Percentiles rank a stretch among this genome's conserved stretches.
These are phyloP conservation scores for Axea sp. DNA, from an alignment of 2,888 invertebrate species.

Conservation along the genomic window DNA sequence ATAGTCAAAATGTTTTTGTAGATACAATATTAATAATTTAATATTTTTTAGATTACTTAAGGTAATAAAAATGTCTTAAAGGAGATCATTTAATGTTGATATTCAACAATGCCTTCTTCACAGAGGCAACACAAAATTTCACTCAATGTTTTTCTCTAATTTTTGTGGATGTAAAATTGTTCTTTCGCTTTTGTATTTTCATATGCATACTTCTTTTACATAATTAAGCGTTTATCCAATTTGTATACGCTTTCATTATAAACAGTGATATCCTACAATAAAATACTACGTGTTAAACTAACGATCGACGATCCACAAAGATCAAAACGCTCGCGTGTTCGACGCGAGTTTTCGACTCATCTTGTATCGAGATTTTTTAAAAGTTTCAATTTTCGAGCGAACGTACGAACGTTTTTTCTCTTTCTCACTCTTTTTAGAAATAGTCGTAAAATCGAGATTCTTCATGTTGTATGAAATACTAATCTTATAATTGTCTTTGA, in stretches of 20 bases:
- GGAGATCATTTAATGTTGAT: too few relatives aligned
- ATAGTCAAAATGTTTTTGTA: too few relatives aligned
- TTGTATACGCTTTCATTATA: conserved; percentile 9
- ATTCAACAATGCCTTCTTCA: too few relatives aligned
- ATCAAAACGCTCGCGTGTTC: conserved; percentile 45
- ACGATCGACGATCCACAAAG: conserved; percentile 54
- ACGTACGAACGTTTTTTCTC: conserved; percentile 17
- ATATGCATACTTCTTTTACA: not conserved
- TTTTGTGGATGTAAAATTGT: not conserved
- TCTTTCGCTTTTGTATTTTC: not conserved
- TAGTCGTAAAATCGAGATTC: conserved; percentile 44
- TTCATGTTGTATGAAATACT: conserved; percentile 56
- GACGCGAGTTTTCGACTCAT: too few relatives aligned
- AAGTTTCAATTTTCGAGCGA: too few relatives aligned
- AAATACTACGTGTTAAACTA: conserved; percentile 59
- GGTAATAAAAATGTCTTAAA: too few relatives aligned
- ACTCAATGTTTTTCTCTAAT: not conserved
- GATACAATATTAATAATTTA: too few relatives aligned
- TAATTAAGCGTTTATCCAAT: conserved; percentile 2
- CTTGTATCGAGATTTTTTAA: too few relatives aligned
- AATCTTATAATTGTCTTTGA: conserved; percentile 59
- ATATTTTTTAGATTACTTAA: too few relatives aligned
- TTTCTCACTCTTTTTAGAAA: conserved; percentile 7
- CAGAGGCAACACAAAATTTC: too few relatives aligned
- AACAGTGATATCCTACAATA: conserved; percentile 29